These are phyloP conservation scores for Chamaetylas fuelleborni DNA, from an alignment of 2,113 vertebrate genomes.

Conservation along the genomic window DNA sequence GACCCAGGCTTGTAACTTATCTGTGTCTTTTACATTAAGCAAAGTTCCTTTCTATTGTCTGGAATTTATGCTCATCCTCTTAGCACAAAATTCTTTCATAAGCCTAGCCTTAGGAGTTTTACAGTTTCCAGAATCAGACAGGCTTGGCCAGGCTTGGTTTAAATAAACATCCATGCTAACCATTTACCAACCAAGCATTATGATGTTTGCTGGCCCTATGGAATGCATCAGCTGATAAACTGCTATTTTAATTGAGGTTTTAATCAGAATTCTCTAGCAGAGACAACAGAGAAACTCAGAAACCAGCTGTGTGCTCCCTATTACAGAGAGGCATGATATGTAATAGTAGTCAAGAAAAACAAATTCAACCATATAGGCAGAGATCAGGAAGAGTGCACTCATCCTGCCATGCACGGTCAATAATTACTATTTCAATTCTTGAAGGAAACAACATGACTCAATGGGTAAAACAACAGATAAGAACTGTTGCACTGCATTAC, in stretches of 20 bases:
- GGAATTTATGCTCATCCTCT: constrained; percentile 24
- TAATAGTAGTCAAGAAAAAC: neutral
- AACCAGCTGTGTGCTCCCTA: neutral
- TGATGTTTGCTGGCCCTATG: neutral
- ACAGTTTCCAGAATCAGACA: neutral
- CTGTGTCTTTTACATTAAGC: neutral
- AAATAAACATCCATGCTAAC: neutral
- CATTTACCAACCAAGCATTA: neutral
- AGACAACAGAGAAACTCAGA: neutral
- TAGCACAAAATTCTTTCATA: neutral
- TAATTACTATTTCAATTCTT: neutral
- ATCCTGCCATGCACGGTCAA: neutral
- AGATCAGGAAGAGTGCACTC: neutral
- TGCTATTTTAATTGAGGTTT: constrained; percentile 2
- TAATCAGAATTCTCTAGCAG: neutral
- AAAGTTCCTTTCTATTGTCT: neutral
- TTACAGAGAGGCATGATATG: neutral
- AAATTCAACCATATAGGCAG: neutral
- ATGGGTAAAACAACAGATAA: neutral
- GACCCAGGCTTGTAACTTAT: neutral
- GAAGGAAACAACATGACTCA: neutral
- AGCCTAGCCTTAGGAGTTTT: neutral
- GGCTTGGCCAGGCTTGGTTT: constrained; percentile 2
- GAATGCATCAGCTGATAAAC: constrained; percentile 12
- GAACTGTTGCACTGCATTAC: neutral